Percentiles rank a stretch among this genome's conserved stretches.
These are phyloP conservation scores for Tragulus kanchil DNA, from an alignment of 2,113 vertebrate genomes.

Conservation along the genomic window DNA sequence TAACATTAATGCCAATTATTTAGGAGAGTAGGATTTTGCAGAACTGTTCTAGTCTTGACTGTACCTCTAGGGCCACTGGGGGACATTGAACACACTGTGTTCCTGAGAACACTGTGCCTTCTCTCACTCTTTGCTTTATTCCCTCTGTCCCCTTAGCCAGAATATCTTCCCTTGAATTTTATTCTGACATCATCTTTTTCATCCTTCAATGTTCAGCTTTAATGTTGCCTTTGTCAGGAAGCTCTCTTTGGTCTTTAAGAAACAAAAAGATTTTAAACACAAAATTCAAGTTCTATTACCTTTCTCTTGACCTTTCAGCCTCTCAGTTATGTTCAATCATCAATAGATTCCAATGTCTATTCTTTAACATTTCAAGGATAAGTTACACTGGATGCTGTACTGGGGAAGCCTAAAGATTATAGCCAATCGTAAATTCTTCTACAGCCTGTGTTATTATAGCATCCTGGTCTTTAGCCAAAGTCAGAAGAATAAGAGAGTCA, in stretches of 20 bases:
- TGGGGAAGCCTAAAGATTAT: background rate
- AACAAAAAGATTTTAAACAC: slow-evolving; percentile 6
- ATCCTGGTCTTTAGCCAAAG: background rate
- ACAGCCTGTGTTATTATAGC: background rate
- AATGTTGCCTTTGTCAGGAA: background rate
- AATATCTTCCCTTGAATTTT: background rate
- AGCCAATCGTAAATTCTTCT: background rate
- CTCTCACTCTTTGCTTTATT: background rate
- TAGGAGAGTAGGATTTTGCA: background rate
- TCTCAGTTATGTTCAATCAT: background rate
- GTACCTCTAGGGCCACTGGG: background rate
- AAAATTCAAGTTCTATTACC: slow-evolving; percentile 8
- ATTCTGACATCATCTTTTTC: background rate
- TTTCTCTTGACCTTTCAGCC: background rate
- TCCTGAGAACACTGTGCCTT: background rate
- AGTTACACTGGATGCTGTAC: background rate
- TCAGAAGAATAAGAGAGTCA: background rate
- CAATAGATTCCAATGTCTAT: background rate
- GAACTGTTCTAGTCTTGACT: background rate
- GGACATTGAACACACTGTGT: background rate
- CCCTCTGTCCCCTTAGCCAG: background rate
- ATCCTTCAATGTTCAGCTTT: slow-evolving; percentile 12
- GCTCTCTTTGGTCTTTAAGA: slow-evolving; percentile 29
- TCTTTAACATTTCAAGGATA: background rate
- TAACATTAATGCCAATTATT: background rate